Conservation (phyloP, 2,888 invertebrate genomes). For the Tortrix viridana region DNA sequence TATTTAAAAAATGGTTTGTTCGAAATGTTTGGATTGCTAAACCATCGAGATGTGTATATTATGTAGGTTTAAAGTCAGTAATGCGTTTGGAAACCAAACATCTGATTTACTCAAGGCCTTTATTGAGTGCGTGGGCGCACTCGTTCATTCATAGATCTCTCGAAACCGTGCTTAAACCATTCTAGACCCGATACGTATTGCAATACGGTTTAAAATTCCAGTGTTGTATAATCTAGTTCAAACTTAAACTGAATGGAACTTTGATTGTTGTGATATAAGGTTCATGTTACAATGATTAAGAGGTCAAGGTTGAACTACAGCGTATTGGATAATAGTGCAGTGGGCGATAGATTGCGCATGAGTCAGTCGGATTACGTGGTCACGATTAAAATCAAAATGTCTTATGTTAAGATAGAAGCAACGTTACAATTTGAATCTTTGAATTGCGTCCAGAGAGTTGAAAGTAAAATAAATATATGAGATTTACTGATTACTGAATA, state of each 20-base stretch:
- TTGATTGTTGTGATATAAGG: background rate
- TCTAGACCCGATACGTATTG: background rate
- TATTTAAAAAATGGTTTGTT: too few relatives aligned
- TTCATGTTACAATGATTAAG: slow-evolving; percentile 2
- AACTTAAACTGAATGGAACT: slow-evolving; percentile 3
- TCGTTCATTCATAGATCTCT: slow-evolving; percentile 52
- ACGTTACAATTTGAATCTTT: too few relatives aligned
- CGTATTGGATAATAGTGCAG: slow-evolving; percentile 53
- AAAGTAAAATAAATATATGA: background rate
- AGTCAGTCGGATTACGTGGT: slow-evolving; percentile 47
- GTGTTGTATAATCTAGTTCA: background rate
- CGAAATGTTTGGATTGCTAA: too few relatives aligned
- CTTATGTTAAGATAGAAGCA: background rate
- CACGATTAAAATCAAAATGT: background rate
- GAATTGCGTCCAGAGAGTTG: background rate
- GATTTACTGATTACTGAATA: too few relatives aligned
- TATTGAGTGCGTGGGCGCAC: slow-evolving; percentile 56
- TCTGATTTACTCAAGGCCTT: slow-evolving; percentile 53
- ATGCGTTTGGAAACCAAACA: slow-evolving; percentile 41
- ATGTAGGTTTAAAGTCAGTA: background rate
- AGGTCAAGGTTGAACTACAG: slow-evolving; percentile 8
- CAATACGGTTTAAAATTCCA: background rate
- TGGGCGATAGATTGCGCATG: slow-evolving; percentile 57
- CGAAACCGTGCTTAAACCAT: background rate
- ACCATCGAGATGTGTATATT: too few relatives aligned